A percentile compares a stretch with the other conserved stretches of the same genome.
Evolutionary conservation across 1,140 invertebrate genomes (phyloP).

Genomic region (Heliconius eleuchia): DNA sequence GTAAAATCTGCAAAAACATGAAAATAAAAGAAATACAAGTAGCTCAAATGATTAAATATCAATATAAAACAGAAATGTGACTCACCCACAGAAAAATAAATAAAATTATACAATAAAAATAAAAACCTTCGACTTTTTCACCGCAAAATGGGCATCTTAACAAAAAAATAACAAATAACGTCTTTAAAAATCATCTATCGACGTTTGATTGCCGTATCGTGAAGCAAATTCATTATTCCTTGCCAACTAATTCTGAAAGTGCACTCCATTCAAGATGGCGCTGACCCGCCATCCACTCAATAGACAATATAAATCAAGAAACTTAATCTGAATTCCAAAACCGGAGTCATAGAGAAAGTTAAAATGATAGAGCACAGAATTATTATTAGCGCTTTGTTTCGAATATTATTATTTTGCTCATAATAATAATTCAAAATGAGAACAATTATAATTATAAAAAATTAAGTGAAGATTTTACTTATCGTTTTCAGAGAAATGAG

Average conservation of each 20-base stretch:
- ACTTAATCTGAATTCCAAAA: conserved; percentile 59
- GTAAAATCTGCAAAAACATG: no score
- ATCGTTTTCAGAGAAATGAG: no score
- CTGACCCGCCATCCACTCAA: conserved; percentile 50
- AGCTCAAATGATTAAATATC: no score
- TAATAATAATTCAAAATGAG: neutral
- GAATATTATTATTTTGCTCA: neutral
- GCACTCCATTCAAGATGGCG: conserved; percentile 55
- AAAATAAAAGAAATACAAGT: no score
- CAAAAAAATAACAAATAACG: conserved; percentile 9
- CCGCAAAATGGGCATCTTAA: neutral
- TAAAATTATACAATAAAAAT: neutral
- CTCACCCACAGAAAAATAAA: neutral
- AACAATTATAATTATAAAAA: neutral
- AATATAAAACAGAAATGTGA: neutral
- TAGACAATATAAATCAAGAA: conserved; percentile 61
- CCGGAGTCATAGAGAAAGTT: conserved; percentile 59
- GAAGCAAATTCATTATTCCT: conserved; percentile 40
- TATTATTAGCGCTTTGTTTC: neutral
- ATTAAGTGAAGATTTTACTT: no score
- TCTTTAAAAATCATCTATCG: neutral
- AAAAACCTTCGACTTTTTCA: neutral
- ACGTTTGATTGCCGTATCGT: conserved; percentile 34
- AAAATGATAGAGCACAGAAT: conserved; percentile 38
- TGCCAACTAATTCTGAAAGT: conserved; percentile 59